Conservation (phyloP, 2,888 invertebrate genomes). For the Andrena haemorrhoa region DNA sequence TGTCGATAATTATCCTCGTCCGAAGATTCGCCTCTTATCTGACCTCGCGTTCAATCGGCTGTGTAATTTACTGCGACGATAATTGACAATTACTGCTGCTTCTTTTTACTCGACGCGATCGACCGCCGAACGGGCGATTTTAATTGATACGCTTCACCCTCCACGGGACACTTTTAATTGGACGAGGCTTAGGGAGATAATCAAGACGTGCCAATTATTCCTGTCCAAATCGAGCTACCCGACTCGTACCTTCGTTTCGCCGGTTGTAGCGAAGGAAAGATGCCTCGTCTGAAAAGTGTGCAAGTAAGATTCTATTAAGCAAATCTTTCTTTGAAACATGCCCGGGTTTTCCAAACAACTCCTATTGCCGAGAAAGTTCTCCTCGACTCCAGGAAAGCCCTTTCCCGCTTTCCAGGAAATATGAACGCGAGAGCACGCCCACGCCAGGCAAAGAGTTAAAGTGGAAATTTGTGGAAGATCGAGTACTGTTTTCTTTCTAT, state of each 20-base stretch:
- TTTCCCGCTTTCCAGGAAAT: too few relatives aligned
- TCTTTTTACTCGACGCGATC: conserved; percentile 51
- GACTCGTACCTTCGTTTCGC: neutral
- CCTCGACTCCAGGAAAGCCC: too few relatives aligned
- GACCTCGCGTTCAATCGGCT: conserved; percentile 56
- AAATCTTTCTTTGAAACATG: too few relatives aligned
- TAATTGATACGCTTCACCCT: conserved; percentile 70
- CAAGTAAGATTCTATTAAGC: too few relatives aligned
- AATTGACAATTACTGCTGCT: conserved; percentile 75
- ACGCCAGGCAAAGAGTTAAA: too few relatives aligned
- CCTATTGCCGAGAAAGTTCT: too few relatives aligned
- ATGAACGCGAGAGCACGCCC: too few relatives aligned
- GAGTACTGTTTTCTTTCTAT: too few relatives aligned
- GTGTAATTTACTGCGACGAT: conserved; percentile 69
- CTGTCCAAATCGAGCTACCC: conserved; percentile 4
- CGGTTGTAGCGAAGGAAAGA: neutral
- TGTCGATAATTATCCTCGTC: conserved; percentile 67
- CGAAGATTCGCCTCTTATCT: conserved; percentile 73
- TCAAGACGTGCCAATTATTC: conserved; percentile 67
- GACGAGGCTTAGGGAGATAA: conserved; percentile 62
- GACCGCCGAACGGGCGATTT: conserved; percentile 52
- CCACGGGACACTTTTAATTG: conserved; percentile 71
- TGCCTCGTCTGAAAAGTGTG: neutral
- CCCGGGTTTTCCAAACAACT: too few relatives aligned
- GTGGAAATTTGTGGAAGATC: too few relatives aligned